A percentile compares a stretch with the other conserved stretches of the same genome.
These are phyloP conservation scores for Phalera bucephala DNA, from an alignment of 2,888 invertebrate genomes.

Conservation along the genomic window DNA sequence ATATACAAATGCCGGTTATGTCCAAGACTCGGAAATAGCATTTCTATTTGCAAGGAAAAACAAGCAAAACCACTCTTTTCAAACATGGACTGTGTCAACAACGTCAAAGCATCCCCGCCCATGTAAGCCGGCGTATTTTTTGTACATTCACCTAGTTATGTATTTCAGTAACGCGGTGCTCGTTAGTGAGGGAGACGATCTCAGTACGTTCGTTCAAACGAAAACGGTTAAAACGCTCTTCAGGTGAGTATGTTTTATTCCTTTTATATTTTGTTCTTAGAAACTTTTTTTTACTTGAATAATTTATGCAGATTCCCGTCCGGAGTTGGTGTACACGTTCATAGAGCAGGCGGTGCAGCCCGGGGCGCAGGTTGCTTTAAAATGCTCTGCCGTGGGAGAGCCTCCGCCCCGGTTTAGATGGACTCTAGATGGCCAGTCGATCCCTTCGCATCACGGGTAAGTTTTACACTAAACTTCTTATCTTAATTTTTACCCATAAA, in stretches of 20 bases:
- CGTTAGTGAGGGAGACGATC: slow-evolving; percentile 59
- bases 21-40: too few species aligned
- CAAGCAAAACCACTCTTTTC: slow-evolving; percentile 19
- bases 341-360: slow-evolving; percentile 89
- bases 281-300: slow-evolving; percentile 22
- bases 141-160: slow-evolving; percentile 39
- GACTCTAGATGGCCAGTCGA: slow-evolving; percentile 68
- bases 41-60: not conserved
- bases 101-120: slow-evolving; percentile 21
- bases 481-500: too few species aligned
- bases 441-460: slow-evolving; percentile 76
- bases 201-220: slow-evolving; percentile 56
- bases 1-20: too few species aligned
- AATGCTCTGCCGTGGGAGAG: slow-evolving; percentile 93
- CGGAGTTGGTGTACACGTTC: slow-evolving; percentile 92
- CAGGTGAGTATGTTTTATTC: slow-evolving; percentile 56
- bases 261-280: slow-evolving; percentile 22
- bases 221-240: slow-evolving; percentile 68
- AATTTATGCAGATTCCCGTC: slow-evolving; percentile 86
- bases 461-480: slow-evolving; percentile 9
- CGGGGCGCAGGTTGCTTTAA: slow-evolving; percentile 89
- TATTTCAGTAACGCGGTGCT: slow-evolving; percentile 68
- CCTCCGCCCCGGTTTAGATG: slow-evolving; percentile 87
- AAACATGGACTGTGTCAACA: slow-evolving; percentile 25
- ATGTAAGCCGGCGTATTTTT: slow-evolving; percentile 29